Evolutionary conservation across 2,888 invertebrate species (phyloP), one percentile per base, ranked within the genome.

Genomic region (Serripes groenlandicus): DNA sequence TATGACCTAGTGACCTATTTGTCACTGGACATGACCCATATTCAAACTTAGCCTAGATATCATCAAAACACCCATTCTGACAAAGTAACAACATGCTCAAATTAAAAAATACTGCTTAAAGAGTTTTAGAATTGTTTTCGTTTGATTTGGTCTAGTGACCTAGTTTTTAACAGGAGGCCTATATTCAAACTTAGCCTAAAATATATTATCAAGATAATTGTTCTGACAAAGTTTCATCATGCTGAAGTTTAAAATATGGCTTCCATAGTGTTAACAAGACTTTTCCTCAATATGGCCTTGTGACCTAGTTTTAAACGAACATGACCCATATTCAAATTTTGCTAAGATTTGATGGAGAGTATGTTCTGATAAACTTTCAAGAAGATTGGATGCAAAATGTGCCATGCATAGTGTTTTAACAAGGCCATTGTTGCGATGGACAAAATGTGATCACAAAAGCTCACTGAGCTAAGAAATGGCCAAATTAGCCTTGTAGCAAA

Each of bases 271-370:
- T 15, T 15, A 42, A 42, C 42, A 42, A 42, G 42, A 15, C 15
- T 11, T 42, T 42, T 11, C 42, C 15, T 7, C 15, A 42, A 42
- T 42, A 11, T 42, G 15, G 15, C 7, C 9, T 42, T 11, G 42
- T 42, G 42, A 42, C 42, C 42, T 42, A 42, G 42, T 42, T 42
- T 42, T 42, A 15, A 42, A 11, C 56, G 11, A 7, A 56, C 11
- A n/a, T 56, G 56, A 56, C 56, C 56, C 56, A 56, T 15, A 56
- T 56, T n/a, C 56, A 56, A 56, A 56, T n/a, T 56, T n/a, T 15
- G 5, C 56, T 26, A 56, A 56, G 56, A 56, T 56, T 56, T 56
- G 7, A 56, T 56, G 11, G 9, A 42, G 42, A 42, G 9, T 11
- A 42, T 15, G 15, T 42, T 42, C 42, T 42, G 42, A 42, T 15